Percentiles rank a stretch among this genome's conserved stretches.
These are phyloP conservation scores for Atherinosoma microstoma DNA, from an alignment of 2,797 vertebrate genomes.

Conservation along the genomic window DNA sequence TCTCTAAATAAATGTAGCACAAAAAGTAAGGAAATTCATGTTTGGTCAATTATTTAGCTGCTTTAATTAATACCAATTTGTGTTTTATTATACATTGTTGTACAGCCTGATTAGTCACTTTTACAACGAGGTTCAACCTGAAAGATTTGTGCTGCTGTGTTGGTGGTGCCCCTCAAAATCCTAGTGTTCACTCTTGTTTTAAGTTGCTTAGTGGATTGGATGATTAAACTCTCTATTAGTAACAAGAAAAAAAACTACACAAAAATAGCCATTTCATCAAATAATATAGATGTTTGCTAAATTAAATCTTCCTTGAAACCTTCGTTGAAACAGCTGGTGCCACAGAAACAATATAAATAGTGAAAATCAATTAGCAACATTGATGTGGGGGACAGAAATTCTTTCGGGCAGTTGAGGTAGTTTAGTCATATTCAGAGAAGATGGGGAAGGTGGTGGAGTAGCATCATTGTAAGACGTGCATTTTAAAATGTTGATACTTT, in stretches of 20 bases:
- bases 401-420: neutral
- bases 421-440: neutral
- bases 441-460: neutral
- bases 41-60: too few species aligned
- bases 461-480: neutral
- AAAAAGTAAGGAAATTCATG: neutral
- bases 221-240: too few species aligned
- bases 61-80: too few species aligned
- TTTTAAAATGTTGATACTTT: neutral
- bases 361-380: neutral
- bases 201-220: too few species aligned
- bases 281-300: constrained; percentile 9
- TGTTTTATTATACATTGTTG: neutral
- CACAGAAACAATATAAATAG: neutral
- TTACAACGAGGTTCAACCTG: neutral
- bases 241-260: too few species aligned
- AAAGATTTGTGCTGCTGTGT: neutral
- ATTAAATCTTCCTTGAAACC: constrained; percentile 4
- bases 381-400: neutral
- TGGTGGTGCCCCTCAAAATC: too few species aligned
- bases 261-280: neutral
- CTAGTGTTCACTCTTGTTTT: too few species aligned
- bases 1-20: neutral
- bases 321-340: neutral
- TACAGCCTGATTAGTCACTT: neutral